Base-by-base conservation (phyloP, 2,888 invertebrate genomes). In the Physocephala rufipes region DNA sequence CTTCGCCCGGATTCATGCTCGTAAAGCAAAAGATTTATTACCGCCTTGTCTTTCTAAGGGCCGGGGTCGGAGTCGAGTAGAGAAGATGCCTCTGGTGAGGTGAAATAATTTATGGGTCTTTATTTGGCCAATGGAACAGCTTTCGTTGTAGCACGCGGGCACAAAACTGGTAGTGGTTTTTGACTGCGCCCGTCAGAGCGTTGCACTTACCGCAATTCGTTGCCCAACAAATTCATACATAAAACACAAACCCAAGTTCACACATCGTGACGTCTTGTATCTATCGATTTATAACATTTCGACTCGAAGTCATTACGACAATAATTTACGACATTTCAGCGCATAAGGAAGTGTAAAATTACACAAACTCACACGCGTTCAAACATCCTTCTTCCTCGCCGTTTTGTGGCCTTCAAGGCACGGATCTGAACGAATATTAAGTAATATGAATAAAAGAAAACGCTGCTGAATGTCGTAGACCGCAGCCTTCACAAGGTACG, bases 231-330 rank as follows among this genome's bases (percentile, higher is more conserved):
- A n/a, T 59, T 36, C n/a, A 59, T 12, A 61, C 7, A 61, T n/a
- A 13, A 2, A 19, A 19, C 26, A 64, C 63, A 19, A 64, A 49
- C 53, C 51, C 49, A 51, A 49, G 30, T 28, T 49, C n/a, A 4
- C 49, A 47, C 43, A 13, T 16, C 43, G n/a, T n/a, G 36, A 36
- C 9, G 26, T 36, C 59, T n/a, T 62, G n/a, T 28, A 55, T 59
- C 66, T 62, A 71, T 73, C 73, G 73, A 73, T 73, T 73, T 73
- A 70, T 70, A 67, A 64, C 71, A 66, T 58, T 59, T 70, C 51
- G 67, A 70, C 64, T 67, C 70, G 68, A 70, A 71, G 70, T 67
- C 71, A 73, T 71, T 71, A 70, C 62, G 62, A 24, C 58, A 16
- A 30, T 68, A 68, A 68, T 68, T 68, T 68, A 68, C 68, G 68